These are phyloP conservation scores for Drosophila flavopinicola DNA, from an alignment of 2,888 invertebrate species.

Conservation along the genomic window DNA sequence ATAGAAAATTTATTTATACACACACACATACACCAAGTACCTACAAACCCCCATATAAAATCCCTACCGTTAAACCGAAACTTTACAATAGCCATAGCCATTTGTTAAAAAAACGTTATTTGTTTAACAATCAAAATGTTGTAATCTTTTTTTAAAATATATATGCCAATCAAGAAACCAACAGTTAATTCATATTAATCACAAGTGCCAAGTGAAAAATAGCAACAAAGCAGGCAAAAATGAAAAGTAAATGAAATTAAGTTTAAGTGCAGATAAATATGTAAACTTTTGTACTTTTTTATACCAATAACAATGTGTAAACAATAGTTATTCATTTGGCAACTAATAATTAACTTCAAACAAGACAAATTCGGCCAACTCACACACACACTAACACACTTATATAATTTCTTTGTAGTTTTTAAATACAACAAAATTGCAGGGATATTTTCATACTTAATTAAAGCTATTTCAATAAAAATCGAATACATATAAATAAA, in stretches of 20 bases:
- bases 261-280: conserved; percentile 59
- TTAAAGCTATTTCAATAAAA: conserved; percentile 37
- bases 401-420: conserved; percentile 55
- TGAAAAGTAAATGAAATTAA: conserved; percentile 36
- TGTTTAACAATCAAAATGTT: conserved; percentile 66
- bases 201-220: conserved; percentile 59
- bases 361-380: conserved; percentile 63
- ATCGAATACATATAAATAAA: conserved; percentile 45
- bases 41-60: conserved; percentile 70
- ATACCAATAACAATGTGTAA: conserved; percentile 48
- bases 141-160: conserved; percentile 36
- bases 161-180: conserved; percentile 39
- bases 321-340: conserved; percentile 69
- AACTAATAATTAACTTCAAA: conserved; percentile 44
- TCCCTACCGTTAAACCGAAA: conserved; percentile 52
- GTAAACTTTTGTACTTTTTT: conserved; percentile 68
- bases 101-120: conserved; percentile 71
- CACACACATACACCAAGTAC: conserved; percentile 77
- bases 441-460: conserved; percentile 76
- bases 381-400: conserved; percentile 46
- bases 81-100: conserved; percentile 70
- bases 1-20: conserved; percentile 83
- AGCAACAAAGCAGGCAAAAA: conserved; percentile 56
- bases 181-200: conserved; percentile 69
- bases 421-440: conserved; percentile 80